Percentiles rank a stretch among this genome's conserved stretches.
Conservation (phyloP, 2,113 vertebrate genomes). For the Ivindomyrus marchei region DNA sequence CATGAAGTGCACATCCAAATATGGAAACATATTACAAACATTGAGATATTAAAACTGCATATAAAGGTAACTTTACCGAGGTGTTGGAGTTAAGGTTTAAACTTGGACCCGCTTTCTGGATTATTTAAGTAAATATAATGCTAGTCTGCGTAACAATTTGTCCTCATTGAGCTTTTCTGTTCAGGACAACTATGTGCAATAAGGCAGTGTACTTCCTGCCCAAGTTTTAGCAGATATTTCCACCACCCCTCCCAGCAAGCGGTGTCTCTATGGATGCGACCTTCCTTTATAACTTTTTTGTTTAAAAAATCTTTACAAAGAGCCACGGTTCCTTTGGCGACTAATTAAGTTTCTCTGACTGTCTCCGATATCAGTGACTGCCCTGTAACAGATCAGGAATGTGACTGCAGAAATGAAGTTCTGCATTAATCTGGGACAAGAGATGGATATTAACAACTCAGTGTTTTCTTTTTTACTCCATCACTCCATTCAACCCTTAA, state of each 20-base stretch:
- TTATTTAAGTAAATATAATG: neutral
- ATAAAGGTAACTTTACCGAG: too few relatives aligned
- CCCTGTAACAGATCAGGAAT: neutral
- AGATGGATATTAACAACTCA: neutral
- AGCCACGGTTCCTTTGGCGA: neutral
- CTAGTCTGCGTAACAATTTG: neutral
- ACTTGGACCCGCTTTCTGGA: too few relatives aligned
- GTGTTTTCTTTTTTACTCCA: neutral
- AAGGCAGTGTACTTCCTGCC: neutral
- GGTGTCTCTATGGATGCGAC: neutral
- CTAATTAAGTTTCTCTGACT: neutral
- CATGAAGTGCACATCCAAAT: too few relatives aligned
- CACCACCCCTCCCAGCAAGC: neutral
- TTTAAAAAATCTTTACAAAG: neutral
- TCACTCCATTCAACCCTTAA: neutral
- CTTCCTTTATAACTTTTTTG: neutral
- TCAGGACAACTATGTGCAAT: neutral
- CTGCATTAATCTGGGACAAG: neutral
- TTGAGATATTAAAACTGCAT: too few relatives aligned
- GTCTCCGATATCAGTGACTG: neutral
- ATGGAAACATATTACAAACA: too few relatives aligned
- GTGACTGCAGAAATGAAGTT: neutral
- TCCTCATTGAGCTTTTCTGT: neutral
- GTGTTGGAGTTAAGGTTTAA: too few relatives aligned
- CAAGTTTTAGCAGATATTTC: neutral